phyloP scores from a whole-genome alignment of 2,888 invertebrate genomes.

The Syrphus vitripennis region DNA sequence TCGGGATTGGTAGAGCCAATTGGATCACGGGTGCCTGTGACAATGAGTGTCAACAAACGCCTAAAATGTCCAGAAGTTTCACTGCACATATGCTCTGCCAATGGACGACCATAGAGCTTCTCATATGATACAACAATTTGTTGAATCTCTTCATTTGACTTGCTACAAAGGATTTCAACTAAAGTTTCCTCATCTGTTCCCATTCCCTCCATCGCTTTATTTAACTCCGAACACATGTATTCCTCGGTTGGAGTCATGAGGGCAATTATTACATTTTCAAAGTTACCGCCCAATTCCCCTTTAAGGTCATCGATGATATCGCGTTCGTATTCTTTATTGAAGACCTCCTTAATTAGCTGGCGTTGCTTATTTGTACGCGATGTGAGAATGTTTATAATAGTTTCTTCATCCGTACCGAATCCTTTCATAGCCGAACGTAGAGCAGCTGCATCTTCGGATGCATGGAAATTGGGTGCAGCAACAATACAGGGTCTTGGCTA shows the following conservation, averaged over 20 bases:
- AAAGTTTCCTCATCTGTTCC: constrained; percentile 89
- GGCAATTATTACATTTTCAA: constrained; percentile 88
- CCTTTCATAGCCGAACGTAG: constrained; percentile 87
- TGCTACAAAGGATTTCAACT: constrained; percentile 88
- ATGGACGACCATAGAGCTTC: constrained; percentile 84
- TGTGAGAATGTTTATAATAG: constrained; percentile 87
- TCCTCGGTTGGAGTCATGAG: constrained; percentile 86
- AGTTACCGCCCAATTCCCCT: constrained; percentile 88
- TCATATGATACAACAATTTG: constrained; percentile 85
- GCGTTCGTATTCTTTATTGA: constrained; percentile 83
- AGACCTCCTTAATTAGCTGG: constrained; percentile 85
- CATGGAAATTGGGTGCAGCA: constrained; percentile 84
- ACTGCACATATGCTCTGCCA: constrained; percentile 88
- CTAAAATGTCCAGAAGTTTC: constrained; percentile 91
- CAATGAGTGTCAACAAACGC: constrained; percentile 86
- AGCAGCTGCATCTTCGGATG: constrained; percentile 84
- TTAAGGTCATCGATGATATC: constrained; percentile 86
- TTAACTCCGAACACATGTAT: constrained; percentile 87
- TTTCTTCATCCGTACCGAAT: constrained; percentile 87
- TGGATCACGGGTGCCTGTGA: constrained; percentile 86
- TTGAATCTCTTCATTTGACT: constrained; percentile 85
- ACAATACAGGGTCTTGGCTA: constrained; percentile 83
- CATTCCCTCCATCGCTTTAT: constrained; percentile 87
- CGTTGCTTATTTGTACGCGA: constrained; percentile 87
- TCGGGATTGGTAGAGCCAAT: constrained; percentile 84